Evolutionary conservation across 2,888 invertebrate species (phyloP).

Genomic region (Suillia variegata): DNA sequence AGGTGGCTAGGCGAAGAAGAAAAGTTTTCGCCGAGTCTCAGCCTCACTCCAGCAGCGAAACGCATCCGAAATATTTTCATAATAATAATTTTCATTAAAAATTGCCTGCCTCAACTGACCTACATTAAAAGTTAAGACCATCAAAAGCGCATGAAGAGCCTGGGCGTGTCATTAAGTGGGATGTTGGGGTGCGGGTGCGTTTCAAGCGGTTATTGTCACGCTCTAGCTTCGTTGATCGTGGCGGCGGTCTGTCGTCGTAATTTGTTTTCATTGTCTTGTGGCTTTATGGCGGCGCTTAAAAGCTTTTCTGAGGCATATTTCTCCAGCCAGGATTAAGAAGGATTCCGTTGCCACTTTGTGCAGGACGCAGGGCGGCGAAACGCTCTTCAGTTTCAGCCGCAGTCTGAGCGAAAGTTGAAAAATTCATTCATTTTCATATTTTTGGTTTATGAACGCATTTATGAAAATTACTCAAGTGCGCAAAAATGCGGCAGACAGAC

Average conservation of each 20-base stretch:
- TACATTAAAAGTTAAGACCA: not conserved
- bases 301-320: not conserved
- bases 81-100: not conserved
- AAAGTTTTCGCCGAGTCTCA: not conserved
- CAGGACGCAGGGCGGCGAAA: too few relatives aligned
- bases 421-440: too few relatives aligned
- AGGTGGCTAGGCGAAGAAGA: constrained; percentile 4
- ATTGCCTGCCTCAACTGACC: not conserved
- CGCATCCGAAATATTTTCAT: not conserved
- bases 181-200: too few relatives aligned
- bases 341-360: not conserved
- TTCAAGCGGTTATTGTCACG: too few relatives aligned
- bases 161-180: too few relatives aligned
- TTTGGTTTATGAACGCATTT: not conserved
- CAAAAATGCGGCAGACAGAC: constrained; percentile 10
- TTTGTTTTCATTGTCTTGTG: not conserved
- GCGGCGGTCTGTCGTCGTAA: not conserved
- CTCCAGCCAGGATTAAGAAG: not conserved
- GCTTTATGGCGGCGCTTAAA: not conserved
- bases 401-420: too few relatives aligned
- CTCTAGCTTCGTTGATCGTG: too few relatives aligned
- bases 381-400: too few relatives aligned
- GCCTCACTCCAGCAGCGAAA: too few relatives aligned
- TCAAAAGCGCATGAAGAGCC: too few relatives aligned
- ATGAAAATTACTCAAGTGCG: constrained; percentile 18